Percentiles rank a stretch among this genome's conserved stretches.
These are phyloP conservation scores for Maconellicoccus hirsutus DNA, from an alignment of 1,140 invertebrate genomes.

Conservation along the genomic window DNA sequence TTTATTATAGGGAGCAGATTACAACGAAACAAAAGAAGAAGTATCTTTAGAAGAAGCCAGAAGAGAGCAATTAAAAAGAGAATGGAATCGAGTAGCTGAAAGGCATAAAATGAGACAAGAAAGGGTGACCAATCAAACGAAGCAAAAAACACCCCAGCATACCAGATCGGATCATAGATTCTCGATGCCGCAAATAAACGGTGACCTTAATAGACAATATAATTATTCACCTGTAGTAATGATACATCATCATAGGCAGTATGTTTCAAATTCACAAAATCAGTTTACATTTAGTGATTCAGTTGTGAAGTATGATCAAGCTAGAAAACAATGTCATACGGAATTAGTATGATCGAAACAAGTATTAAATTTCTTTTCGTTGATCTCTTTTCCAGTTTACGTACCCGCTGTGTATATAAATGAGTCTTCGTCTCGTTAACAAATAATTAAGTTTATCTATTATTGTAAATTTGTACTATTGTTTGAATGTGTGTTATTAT, in stretches of 20 bases:
- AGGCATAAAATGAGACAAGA: slow-evolving; percentile 6
- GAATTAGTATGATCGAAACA: slow-evolving; percentile 28
- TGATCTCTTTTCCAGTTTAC: background rate
- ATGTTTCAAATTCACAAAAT: slow-evolving; percentile 10
- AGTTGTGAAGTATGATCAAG: slow-evolving; percentile 29
- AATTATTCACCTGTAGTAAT: background rate
- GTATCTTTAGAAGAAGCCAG: slow-evolving; percentile 28
- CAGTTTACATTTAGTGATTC: slow-evolving; percentile 26
- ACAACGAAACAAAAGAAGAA: slow-evolving; percentile 28
- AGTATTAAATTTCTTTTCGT: background rate
- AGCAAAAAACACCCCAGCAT: slow-evolving; percentile 18
- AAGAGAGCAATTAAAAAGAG: slow-evolving; percentile 27
- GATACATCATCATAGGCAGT: slow-evolving; percentile 1
- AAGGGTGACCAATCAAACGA: slow-evolving; percentile 17
- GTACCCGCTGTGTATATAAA: background rate
- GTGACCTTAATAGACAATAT: background rate
- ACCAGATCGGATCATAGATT: background rate
- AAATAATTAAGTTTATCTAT: background rate
- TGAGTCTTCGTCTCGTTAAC: background rate
- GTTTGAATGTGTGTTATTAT: background rate
- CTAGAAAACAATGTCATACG: slow-evolving; percentile 28
- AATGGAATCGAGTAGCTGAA: slow-evolving; percentile 29
- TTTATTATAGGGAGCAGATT: slow-evolving; percentile 31
- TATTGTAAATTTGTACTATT: background rate
- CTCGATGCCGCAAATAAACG: slow-evolving; percentile 2